Percentiles rank a stretch among this genome's conserved stretches.
Conservation (phyloP, 2,113 vertebrate genomes). For the Oryctolagus cuniculus region mOryCun1.1 NC_091433.1:64042501-64043000, state of each 20-base stretch:
- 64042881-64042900: conserved; percentile 46
- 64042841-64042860: conserved; percentile 79
- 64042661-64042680: conserved; percentile 82
- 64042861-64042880: conserved; percentile 66
- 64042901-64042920: neutral
- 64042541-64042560: conserved; percentile 35
- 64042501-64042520: neutral
- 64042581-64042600: conserved; percentile 67
- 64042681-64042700: conserved; percentile 79
- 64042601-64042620: conserved; percentile 77
- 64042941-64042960: neutral
- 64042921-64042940: neutral
- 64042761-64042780: conserved; percentile 74
- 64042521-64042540: too few species aligned
- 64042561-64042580: neutral
- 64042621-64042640: conserved; percentile 74
- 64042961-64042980: neutral
- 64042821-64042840: conserved; percentile 69
- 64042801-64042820: conserved; percentile 69
- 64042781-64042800: conserved; percentile 66
- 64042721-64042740: conserved; percentile 80
- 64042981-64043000: neutral
- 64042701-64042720: conserved; percentile 82
- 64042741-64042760: conserved; percentile 79
- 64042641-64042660: conserved; percentile 70